phyloP scores from a whole-genome alignment of 2,113 vertebrate genomes.

The Nesoenas mayeri region DNA sequence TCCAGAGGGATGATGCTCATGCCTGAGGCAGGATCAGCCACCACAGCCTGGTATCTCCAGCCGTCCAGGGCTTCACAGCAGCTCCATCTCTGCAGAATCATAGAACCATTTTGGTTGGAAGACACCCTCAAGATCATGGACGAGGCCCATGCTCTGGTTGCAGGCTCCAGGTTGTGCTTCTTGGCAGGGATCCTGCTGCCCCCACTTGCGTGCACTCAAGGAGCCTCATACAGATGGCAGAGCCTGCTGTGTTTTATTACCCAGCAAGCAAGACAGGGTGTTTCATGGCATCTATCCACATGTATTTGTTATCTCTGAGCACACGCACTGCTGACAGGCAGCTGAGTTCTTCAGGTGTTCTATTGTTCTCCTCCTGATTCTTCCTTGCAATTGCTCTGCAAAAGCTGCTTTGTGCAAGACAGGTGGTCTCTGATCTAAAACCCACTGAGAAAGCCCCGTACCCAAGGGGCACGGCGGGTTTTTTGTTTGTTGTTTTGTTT shows the following conservation, averaged over 20 bases:
- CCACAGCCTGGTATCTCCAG: background rate
- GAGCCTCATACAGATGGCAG: rapidly evolving
- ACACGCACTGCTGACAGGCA: background rate
- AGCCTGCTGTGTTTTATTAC: rapidly evolving
- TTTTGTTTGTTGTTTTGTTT: background rate
- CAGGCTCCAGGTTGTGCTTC: background rate
- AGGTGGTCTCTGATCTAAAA: constrained; percentile 24
- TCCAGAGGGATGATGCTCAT: rapidly evolving
- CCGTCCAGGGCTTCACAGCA: rapidly evolving
- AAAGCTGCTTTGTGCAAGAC: background rate
- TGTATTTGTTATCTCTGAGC: rapidly evolving
- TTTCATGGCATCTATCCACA: background rate
- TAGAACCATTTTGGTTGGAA: too few relatives aligned
- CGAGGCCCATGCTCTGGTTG: rapidly evolving
- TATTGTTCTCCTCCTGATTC: background rate
- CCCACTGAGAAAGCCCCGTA: background rate
- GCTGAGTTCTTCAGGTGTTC: background rate
- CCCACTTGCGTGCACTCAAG: rapidly evolving
- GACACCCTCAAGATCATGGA: too few relatives aligned
- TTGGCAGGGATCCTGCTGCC: background rate
- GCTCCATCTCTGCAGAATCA: background rate
- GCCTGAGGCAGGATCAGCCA: background rate
- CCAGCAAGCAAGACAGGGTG: background rate
- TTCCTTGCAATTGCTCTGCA: background rate
- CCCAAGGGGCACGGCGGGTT: background rate